phyloP scores from a whole-genome alignment of 2,888 invertebrate species.

The Dinocampus coccinellae region DNA sequence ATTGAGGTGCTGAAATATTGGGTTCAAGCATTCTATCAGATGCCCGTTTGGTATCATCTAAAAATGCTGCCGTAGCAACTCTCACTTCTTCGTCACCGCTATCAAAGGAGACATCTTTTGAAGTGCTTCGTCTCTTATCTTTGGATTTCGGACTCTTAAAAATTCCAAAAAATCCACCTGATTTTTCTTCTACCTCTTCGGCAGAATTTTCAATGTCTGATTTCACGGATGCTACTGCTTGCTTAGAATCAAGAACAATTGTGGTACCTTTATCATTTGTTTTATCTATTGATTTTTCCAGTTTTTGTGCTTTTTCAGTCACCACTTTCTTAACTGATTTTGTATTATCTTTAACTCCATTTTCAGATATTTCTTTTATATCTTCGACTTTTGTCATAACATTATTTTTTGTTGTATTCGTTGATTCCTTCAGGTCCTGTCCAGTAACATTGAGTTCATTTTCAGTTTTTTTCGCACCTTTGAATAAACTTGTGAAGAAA shows the following conservation, averaged over 20 bases:
- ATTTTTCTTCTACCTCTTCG: slow-evolving; percentile 33
- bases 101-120: slow-evolving; percentile 61
- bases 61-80: slow-evolving; percentile 54
- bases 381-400: slow-evolving; percentile 40
- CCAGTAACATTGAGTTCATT: slow-evolving; percentile 45
- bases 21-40: slow-evolving; percentile 51
- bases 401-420: slow-evolving; percentile 45
- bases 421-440: slow-evolving; percentile 40
- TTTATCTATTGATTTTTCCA: slow-evolving; percentile 46
- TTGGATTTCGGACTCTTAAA: slow-evolving; percentile 50
- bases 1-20: slow-evolving; percentile 2
- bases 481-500: slow-evolving; percentile 58
- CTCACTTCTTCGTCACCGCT: slow-evolving; percentile 62
- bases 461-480: slow-evolving; percentile 54
- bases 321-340: slow-evolving; percentile 41
- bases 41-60: slow-evolving; percentile 56
- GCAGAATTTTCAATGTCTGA: slow-evolving; percentile 31
- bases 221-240: slow-evolving; percentile 42
- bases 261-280: slow-evolving; percentile 46
- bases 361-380: slow-evolving; percentile 39
- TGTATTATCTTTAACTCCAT: slow-evolving; percentile 40
- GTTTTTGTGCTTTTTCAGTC: slow-evolving; percentile 40
- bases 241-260: slow-evolving; percentile 36
- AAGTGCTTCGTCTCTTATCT: slow-evolving; percentile 49
- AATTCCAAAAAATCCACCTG: slow-evolving; percentile 46